Base-by-base conservation (phyloP, 2,888 invertebrate genomes). In the Muscina levida region DNA sequence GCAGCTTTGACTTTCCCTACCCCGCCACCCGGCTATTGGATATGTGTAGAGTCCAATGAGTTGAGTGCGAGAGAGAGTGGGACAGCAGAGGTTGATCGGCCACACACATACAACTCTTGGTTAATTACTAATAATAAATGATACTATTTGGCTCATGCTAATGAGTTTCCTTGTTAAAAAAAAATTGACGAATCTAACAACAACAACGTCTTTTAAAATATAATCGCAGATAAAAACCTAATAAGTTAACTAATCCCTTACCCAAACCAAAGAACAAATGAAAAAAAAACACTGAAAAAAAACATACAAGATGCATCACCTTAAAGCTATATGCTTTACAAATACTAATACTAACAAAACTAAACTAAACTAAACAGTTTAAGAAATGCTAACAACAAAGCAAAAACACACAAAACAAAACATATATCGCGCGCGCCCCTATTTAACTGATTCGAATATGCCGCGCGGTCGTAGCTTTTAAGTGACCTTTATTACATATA, bases 91-190 rank as follows among this genome's bases (percentile, higher is more conserved):
- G n/a, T n/a, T n/a, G n/a, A n/a, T n/a, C n/a, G n/a, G n/a, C n/a
- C n/a, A n/a, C n/a, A n/a, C n/a, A n/a, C n/a, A n/a, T n/a, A n/a
- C n/a, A n/a, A n/a, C 31, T 31, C 8, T 31, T 31, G 8, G 31
- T 31, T 31, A 31, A 31, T 31, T 31, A 31, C 31, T 3, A 5
- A 56, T 48, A 56, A 59, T 37, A 59, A 15, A 53, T 44, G 31
- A 42, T 19, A 48, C 31, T 31, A 31, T 31, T 71, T n/a, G 42
- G 39, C 39, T 62, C 62, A 42, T 62, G 5, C 39, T 62, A 75
- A 72, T 72, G 78, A 51, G 72, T 72, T 72, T 65, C 65, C 56
- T 72, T 67, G 48, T 66, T 72, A 73, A 76, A 72, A 70, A 70
- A 71, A n/a, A 68, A 76, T 3, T 17, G 24, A 24, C 24, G 10